phyloP scores from a whole-genome alignment of 1,140 invertebrate genomes.

The Palaemon carinicauda region DNA sequence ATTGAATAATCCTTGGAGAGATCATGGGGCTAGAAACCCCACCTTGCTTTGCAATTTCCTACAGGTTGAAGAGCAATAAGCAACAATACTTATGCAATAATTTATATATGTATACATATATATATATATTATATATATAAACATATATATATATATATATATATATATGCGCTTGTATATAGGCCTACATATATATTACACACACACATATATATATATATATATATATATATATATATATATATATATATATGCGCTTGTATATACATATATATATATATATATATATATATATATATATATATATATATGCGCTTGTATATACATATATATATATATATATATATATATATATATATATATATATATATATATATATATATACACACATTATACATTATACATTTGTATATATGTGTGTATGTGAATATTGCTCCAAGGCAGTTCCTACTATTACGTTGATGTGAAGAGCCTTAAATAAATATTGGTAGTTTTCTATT shows the following conservation, averaged over 20 bases:
- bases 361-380: background rate
- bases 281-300: background rate
- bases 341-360: background rate
- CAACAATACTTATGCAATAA: background rate
- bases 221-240: background rate
- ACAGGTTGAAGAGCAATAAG: background rate
- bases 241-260: background rate
- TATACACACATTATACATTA: background rate
- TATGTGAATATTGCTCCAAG: too few relatives aligned
- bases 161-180: background rate
- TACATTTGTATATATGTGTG: too few relatives aligned
- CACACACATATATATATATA: too few relatives aligned
- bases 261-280: background rate
- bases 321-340: background rate
- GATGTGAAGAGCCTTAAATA: too few relatives aligned
- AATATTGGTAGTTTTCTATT: too few relatives aligned
- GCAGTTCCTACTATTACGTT: too few relatives aligned
- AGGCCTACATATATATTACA: background rate
- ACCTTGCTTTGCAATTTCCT: too few relatives aligned
- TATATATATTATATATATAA: background rate
- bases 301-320: background rate
- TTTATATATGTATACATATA: background rate
- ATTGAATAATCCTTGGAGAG: too few relatives aligned
- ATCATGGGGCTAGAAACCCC: too few relatives aligned
- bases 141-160: background rate